Conservation (phyloP, 2,113 vertebrate genomes). For the Lepus timidus region DNA sequence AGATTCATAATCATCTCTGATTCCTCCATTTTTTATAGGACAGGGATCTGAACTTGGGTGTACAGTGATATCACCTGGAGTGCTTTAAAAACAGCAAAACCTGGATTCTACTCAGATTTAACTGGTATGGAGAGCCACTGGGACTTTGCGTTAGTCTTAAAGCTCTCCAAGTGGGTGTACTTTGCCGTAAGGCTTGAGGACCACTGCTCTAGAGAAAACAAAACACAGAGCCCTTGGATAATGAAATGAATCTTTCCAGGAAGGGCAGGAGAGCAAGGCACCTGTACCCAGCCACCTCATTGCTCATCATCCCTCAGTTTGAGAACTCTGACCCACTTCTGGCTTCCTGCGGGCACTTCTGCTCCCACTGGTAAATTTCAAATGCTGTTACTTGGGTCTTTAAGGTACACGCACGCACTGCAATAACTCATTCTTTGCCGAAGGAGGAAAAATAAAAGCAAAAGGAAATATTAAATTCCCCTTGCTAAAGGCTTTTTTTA, state of each 20-base stretch:
- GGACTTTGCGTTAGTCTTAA: neutral
- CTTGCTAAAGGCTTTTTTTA: slow-evolving; percentile 55
- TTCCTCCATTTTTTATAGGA: neutral
- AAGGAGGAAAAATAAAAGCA: slow-evolving; percentile 32
- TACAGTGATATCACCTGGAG: neutral
- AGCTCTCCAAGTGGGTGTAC: neutral
- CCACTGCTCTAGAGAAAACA: neutral
- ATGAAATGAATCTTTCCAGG: slow-evolving; percentile 6
- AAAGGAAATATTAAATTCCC: slow-evolving; percentile 45
- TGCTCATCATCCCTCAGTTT: neutral
- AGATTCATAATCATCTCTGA: neutral
- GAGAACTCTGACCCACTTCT: neutral
- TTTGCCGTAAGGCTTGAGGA: neutral
- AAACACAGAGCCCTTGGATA: neutral
- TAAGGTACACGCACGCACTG: neutral
- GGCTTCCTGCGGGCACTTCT: neutral
- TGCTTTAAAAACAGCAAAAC: neutral
- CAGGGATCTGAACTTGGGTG: no score
- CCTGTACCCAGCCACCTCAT: neutral
- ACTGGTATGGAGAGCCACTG: neutral
- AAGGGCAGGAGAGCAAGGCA: neutral
- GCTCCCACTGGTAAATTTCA: neutral
- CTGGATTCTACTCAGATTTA: neutral
- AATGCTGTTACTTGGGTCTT: neutral
- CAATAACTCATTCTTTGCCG: neutral